phyloP scores from a whole-genome alignment of 1,140 invertebrate species.

The Papilio aristodemus region DNA sequence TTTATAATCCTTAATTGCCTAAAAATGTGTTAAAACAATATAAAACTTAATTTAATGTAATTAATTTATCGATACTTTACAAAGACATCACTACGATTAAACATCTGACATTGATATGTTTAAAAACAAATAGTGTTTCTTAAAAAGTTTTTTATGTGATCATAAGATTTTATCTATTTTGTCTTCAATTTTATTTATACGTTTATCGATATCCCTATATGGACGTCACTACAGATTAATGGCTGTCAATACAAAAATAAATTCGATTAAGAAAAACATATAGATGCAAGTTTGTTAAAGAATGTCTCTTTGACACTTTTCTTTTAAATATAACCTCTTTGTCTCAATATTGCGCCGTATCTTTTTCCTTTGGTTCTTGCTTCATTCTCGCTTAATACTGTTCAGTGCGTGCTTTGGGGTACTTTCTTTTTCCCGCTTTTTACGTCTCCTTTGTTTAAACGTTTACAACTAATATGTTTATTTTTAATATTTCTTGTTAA shows the following conservation, averaged over 20 bases:
- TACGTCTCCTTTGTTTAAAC: slow-evolving; percentile 10
- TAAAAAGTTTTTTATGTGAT: neutral
- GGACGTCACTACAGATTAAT: too few relatives aligned
- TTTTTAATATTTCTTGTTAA: slow-evolving; percentile 32
- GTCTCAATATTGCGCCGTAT: slow-evolving; percentile 34
- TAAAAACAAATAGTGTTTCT: neutral
- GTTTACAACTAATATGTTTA: slow-evolving; percentile 28
- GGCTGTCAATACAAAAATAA: too few relatives aligned
- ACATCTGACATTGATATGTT: too few relatives aligned
- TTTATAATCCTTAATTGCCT: too few relatives aligned
- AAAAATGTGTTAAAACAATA: too few relatives aligned
- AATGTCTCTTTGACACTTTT: slow-evolving; percentile 22
- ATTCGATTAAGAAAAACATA: too few relatives aligned
- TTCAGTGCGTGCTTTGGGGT: slow-evolving; percentile 41
- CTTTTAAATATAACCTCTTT: slow-evolving; percentile 23
- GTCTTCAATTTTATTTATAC: too few relatives aligned
- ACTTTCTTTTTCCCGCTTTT: slow-evolving; percentile 37
- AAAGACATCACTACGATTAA: too few relatives aligned
- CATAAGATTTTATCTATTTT: neutral
- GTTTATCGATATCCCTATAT: too few relatives aligned
- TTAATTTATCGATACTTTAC: too few relatives aligned
- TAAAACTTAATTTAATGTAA: too few relatives aligned
- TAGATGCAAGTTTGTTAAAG: slow-evolving; percentile 28
- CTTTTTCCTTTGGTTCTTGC: slow-evolving; percentile 47
- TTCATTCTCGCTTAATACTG: slow-evolving; percentile 51